Percentiles rank a stretch among this genome's conserved stretches.
These are phyloP conservation scores for Burhinus bistriatus DNA, from an alignment of 2,113 vertebrate species.

Conservation along the genomic window DNA sequence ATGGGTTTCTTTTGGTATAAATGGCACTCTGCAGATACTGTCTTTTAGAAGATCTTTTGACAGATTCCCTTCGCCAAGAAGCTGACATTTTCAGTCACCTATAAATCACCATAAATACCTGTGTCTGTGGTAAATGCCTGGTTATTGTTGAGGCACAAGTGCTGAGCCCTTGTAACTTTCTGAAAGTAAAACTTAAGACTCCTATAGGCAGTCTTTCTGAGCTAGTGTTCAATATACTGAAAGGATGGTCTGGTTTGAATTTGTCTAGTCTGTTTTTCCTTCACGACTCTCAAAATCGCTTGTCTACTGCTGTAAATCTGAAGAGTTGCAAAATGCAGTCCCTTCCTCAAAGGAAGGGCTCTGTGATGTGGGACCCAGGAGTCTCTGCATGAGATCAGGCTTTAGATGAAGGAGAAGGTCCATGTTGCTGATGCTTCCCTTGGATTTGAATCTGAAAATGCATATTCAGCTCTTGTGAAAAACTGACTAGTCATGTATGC, in stretches of 20 bases:
- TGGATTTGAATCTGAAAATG: not conserved
- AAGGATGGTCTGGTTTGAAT: not conserved
- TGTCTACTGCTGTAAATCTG: not conserved
- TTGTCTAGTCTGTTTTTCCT: not conserved
- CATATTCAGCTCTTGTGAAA: not conserved
- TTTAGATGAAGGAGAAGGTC: not conserved
- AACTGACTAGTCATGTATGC: not conserved
- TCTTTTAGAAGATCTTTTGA: not conserved
- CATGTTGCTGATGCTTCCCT: not conserved
- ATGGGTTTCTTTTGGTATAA: not conserved
- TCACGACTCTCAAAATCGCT: not conserved
- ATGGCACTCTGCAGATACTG: not conserved
- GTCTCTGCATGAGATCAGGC: not conserved
- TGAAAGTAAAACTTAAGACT: not conserved
- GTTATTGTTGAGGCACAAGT: not conserved
- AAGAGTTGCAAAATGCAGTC: not conserved
- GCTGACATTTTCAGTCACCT: not conserved
- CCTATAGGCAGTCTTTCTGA: not conserved
- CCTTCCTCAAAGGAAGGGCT: not conserved
- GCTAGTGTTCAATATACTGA: not conserved
- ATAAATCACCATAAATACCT: not conserved
- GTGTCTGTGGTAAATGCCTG: not conserved
- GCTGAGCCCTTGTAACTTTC: not conserved
- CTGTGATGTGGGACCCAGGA: not conserved
- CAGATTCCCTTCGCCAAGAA: not conserved